Evolutionary conservation across 1,140 invertebrate species (phyloP), one percentile per base, ranked within the genome.

Genomic region (Leptinotarsa lineolata): DNA sequence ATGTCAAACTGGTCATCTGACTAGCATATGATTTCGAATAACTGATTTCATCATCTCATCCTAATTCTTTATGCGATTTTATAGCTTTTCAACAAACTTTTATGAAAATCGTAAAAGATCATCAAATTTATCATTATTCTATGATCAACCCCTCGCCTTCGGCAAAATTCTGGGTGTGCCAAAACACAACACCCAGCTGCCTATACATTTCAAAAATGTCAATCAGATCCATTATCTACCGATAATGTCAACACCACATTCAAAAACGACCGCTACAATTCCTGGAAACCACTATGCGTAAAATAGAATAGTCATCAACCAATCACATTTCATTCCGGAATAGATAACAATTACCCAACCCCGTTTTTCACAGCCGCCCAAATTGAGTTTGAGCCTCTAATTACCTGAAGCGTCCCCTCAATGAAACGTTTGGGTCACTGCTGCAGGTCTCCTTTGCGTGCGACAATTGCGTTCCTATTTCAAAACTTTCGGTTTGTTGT

Each of bases 191-290:
- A 2, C 8, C 30, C 8, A 39, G 15, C 48, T 54, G 16, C 6
- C 48, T 16, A 54, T n/a, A 54, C 16, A 54, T 54, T 54, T 8
- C 16, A 54, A 13, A 16, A 18, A 54, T 18, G 15, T 15, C 48
- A 54, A 54, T 54, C 48, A 15, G n/a, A 54, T 54, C 6, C n/a
- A 54, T 54, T n/a, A 54, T 8, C 1, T 54, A 18, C 48, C 4
- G 48, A 54, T 54, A 54, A 18, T 54, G 48, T 54, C 48, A 54
- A 54, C 48, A 54, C 48, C 48, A 54, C 16, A n/a, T 54, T 54
- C 48, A 54, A 54, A 54, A 54, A 54, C 15, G 4, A 6, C 5
- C 16, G 48, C 48, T 13, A 18, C n/a, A 54, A 54, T 54, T 54
- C 48, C 16, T 54, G 48, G 48, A n/a, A 54, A 54, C 48, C 48